Conservation (phyloP, 2,797 vertebrate genomes). For the Bovichtus variegatus region DNA sequence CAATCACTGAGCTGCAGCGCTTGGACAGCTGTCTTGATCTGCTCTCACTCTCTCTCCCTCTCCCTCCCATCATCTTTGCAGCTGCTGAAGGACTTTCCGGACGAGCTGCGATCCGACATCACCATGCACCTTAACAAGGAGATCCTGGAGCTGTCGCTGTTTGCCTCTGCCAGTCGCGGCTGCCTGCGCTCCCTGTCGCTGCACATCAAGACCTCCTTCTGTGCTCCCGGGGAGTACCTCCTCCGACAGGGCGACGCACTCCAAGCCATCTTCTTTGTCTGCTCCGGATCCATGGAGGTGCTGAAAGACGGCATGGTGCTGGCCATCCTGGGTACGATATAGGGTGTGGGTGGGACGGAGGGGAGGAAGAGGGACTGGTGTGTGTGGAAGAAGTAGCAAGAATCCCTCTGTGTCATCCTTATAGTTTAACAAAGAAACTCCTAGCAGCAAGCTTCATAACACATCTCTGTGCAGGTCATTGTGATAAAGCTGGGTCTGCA, state of each 20-base stretch:
- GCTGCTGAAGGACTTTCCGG: slow-evolving; percentile 98
- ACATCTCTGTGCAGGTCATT: slow-evolving; percentile 40
- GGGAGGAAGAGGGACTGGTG: neutral
- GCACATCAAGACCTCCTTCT: slow-evolving; percentile 99
- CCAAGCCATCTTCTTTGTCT: slow-evolving; percentile 97
- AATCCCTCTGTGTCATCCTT: slow-evolving; percentile 27
- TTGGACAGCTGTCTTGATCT: slow-evolving; percentile 36
- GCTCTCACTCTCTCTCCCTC: slow-evolving; percentile 7
- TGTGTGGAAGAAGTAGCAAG: neutral
- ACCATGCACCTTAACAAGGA: slow-evolving; percentile 99
- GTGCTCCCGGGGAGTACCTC: slow-evolving; percentile 96
- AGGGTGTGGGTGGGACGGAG: neutral
- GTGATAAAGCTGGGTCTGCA: slow-evolving; percentile 39
- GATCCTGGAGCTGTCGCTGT: slow-evolving; percentile 95
- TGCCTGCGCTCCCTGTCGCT: slow-evolving; percentile 97
- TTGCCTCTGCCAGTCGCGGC: slow-evolving; percentile 94
- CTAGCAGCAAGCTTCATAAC: slow-evolving; percentile 30
- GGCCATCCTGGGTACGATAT: slow-evolving; percentile 93
- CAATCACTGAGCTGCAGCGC: slow-evolving; percentile 42
- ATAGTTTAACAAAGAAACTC: slow-evolving; percentile 36
- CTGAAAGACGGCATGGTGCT: slow-evolving; percentile 96
- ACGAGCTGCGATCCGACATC: slow-evolving; percentile 97
- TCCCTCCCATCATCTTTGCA: slow-evolving; percentile 63
- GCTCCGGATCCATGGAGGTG: slow-evolving; percentile 99
- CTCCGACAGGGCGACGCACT: slow-evolving; percentile 96